Conservation (phyloP, 2,113 vertebrate genomes). For the Phainopepla nitens region DNA sequence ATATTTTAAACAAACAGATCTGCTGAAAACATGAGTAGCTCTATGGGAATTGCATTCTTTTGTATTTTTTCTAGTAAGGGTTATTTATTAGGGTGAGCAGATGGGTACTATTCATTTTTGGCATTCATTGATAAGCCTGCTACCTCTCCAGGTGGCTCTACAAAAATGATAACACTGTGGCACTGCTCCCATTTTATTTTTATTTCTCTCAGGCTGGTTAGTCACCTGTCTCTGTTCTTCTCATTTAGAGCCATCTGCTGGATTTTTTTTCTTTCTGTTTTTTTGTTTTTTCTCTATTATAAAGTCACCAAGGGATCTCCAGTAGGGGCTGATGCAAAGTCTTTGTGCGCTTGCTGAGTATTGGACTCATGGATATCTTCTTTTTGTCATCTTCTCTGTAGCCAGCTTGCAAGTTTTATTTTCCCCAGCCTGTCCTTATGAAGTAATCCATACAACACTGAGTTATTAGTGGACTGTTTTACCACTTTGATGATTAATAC, state of each 20-base stretch:
- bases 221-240: slow-evolving; percentile 26
- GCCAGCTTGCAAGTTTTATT: not conserved
- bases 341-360: not conserved
- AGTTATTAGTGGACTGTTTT: not conserved
- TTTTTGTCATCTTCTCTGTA: not conserved
- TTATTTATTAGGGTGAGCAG: slow-evolving; percentile 55
- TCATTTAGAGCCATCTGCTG: slow-evolving; percentile 50
- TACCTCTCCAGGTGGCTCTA: slow-evolving; percentile 47
- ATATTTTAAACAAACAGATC: slow-evolving; percentile 41
- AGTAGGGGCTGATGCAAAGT: not conserved
- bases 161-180: slow-evolving; percentile 21
- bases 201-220: slow-evolving; percentile 43
- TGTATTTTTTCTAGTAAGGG: not conserved
- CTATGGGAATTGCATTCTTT: not conserved
- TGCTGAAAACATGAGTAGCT: not conserved
- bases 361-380: not conserved
- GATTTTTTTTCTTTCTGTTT: not conserved
- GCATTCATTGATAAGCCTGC: slow-evolving; percentile 25
- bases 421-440: not conserved
- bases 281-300: not conserved
- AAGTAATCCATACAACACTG: not conserved
- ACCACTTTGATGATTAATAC: not conserved
- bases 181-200: slow-evolving; percentile 34
- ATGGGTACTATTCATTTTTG: slow-evolving; percentile 56
- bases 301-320: not conserved